phyloP scores from a whole-genome alignment of 92 coral and sea anemone genomes.

The Epizoanthus ramosus region DNA sequence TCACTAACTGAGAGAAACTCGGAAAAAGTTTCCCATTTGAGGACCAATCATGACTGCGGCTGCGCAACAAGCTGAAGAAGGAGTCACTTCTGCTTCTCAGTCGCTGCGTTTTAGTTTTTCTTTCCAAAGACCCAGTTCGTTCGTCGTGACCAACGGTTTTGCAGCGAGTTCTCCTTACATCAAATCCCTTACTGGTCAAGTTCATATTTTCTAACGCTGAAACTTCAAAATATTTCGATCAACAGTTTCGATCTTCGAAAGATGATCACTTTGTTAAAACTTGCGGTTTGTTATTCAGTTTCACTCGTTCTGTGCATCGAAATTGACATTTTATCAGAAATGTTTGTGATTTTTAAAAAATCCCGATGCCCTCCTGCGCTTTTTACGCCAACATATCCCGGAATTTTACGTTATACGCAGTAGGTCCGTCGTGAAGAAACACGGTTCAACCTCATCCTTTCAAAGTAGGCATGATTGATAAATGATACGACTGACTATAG shows the following conservation, averaged over 20 bases:
- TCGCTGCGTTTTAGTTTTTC: constrained; percentile 1
- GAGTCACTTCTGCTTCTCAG: constrained; percentile 25
- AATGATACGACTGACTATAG: not conserved
- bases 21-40: constrained; percentile 22
- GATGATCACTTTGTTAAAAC: not conserved
- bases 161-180: not conserved
- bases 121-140: not conserved
- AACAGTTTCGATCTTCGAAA: not conserved
- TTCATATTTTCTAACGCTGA: not conserved
- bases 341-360: not conserved
- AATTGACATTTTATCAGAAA: not conserved
- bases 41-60: constrained; percentile 9
- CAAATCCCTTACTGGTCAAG: constrained; percentile 6
- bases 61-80: constrained; percentile 13
- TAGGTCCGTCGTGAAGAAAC: not conserved
- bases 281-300: not conserved
- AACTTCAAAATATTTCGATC: not conserved
- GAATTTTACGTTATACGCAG: not conserved
- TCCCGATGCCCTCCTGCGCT: not conserved
- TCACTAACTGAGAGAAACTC: not conserved
- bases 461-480: not conserved
- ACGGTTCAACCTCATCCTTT: not conserved
- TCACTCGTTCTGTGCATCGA: not conserved
- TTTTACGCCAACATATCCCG: not conserved
- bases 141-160: not conserved